Evolutionary conservation across 2,797 vertebrate species (phyloP), one percentile per base, ranked within the genome.

Genomic region (Micromesistius poutassou): DNA sequence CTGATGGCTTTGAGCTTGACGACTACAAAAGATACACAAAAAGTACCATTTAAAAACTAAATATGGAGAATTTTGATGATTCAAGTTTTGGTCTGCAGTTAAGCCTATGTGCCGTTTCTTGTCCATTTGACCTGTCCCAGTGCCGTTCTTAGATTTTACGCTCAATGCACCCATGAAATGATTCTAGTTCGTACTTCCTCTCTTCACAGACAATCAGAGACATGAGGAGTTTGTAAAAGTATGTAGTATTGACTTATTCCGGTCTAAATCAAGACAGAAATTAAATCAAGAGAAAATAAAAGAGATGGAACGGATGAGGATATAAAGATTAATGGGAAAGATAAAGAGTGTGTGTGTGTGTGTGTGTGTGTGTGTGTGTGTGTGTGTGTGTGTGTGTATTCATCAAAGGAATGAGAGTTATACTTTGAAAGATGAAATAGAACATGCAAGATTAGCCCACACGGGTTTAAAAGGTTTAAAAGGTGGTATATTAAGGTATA

Each of bases 391-490:
- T 16, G 42, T 46, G 42, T 16, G 42, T 46, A 13, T 16, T 16
- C 13, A 16, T 71, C 70, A 71, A 71, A 71, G 70, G 70, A 71
- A 71, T 25, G 66, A 28, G 62, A 71, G 13, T 33, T 71, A 31
- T 31, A 31, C 30, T 33, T 14, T 14, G 30, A 33, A 33, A 14
- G 70, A 30, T 33, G 13, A 4, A 33, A 33, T 14, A 33, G 31
- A 30, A 71, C 31, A 71, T 30, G 70, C 13, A 19, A 19, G 16
- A 22, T 35, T 19, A 35, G 14, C 38, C 9, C 33, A 35, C 16
- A 35, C 22, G 38, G n/a, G n/a, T n/a, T n/a, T n/a, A n/a, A 73
- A n/a, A n/a, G 72, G 33, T 68, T 28, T 28, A 28, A 25, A 68
- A 68, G 62, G 62, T 68, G 62, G 62, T 13, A 28, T 28, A 68